Conservation (phyloP, 2,113 vertebrate genomes). For the Jacana jacana region DNA sequence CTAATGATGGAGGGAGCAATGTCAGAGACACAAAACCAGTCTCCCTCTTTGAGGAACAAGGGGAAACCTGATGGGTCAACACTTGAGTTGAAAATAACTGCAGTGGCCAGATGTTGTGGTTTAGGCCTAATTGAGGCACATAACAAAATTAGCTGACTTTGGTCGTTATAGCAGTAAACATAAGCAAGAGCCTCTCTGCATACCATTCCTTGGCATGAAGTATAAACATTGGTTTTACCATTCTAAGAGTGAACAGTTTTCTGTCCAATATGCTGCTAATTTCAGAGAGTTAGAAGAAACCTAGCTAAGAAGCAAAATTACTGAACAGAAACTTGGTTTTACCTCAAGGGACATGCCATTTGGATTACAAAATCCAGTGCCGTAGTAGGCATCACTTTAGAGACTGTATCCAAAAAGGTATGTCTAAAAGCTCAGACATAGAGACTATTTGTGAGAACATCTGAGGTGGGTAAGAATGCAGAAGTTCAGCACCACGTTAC, state of each 20-base stretch:
- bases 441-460: not conserved
- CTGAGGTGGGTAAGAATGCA: not conserved
- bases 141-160: no score
- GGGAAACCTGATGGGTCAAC: rapidly evolving
- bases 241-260: no score
- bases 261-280: no score
- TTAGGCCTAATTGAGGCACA: no score
- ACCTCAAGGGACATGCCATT: no score
- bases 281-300: no score
- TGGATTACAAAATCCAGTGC: not conserved
- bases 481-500: not conserved
- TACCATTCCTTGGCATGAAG: no score
- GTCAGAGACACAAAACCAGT: not conserved
- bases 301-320: no score
- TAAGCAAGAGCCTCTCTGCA: no score
- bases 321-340: no score
- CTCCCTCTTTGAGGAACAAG: not conserved
- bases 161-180: no score
- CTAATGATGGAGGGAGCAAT: not conserved
- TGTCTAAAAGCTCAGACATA: not conserved
- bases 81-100: not conserved
- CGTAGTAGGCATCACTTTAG: not conserved
- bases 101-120: not conserved
- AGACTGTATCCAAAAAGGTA: not conserved
- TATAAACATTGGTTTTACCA: no score